Evolutionary conservation across 2,797 vertebrate species (phyloP).

Genomic region (Tadarida brasiliensis): DNA sequence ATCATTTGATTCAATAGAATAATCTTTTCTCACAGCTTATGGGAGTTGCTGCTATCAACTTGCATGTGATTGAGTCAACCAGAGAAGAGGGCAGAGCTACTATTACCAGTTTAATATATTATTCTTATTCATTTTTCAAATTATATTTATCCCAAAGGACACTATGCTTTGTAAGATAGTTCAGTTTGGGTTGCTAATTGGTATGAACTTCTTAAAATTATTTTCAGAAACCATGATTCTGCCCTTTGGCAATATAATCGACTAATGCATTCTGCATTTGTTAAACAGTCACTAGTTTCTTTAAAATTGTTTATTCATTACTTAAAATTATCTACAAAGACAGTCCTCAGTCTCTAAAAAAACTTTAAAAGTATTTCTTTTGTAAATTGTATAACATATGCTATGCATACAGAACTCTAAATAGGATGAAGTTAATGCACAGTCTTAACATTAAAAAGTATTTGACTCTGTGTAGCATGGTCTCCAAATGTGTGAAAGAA

Average conservation of each 20-base stretch:
- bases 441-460: conserved; percentile 65
- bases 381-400: conserved; percentile 46
- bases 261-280: conserved; percentile 2
- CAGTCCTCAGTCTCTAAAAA: conserved; percentile 62
- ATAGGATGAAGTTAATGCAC: conserved; percentile 65
- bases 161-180: neutral
- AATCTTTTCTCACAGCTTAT: neutral
- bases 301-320: conserved; percentile 42
- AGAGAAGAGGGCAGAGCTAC: neutral
- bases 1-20: neutral
- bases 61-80: neutral
- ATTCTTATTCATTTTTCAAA: conserved; percentile 17
- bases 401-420: conserved; percentile 63
- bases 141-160: conserved; percentile 3
- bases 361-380: conserved; percentile 37
- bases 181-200: neutral
- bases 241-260: neutral
- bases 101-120: neutral
- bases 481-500: conserved; percentile 57
- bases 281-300: neutral
- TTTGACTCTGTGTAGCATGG: conserved; percentile 45
- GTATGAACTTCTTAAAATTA: conserved; percentile 50
- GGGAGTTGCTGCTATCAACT: neutral
- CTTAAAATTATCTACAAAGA: conserved; percentile 56
- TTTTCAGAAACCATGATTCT: conserved; percentile 58